Percentiles rank a stretch among this genome's conserved stretches.
These are phyloP conservation scores for Ichneumon xanthorius DNA, from an alignment of 2,888 invertebrate genomes.

Conservation along the genomic window DNA sequence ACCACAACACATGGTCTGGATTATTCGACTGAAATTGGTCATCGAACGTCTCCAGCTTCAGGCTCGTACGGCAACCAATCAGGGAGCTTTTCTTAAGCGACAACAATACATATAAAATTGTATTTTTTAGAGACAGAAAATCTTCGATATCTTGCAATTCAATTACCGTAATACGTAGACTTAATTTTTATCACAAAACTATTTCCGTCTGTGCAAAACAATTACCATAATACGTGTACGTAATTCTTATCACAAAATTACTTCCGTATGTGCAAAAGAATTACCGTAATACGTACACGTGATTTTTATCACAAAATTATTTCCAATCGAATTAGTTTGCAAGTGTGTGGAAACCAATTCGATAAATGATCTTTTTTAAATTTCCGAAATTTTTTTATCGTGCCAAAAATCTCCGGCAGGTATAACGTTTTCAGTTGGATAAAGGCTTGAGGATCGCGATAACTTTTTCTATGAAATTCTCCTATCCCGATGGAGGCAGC, in stretches of 20 bases:
- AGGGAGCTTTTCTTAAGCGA: neutral
- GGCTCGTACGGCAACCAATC: no score
- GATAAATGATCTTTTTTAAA: neutral
- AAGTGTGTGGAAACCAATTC: neutral
- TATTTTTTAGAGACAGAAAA: no score
- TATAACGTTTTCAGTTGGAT: conserved; percentile 29
- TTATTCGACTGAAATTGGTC: no score
- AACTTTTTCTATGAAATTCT: conserved; percentile 48
- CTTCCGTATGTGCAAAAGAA: neutral
- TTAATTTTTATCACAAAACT: neutral
- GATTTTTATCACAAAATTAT: neutral
- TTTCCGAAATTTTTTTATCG: conserved; percentile 4
- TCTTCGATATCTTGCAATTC: neutral
- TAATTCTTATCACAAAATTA: neutral
- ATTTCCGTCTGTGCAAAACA: neutral
- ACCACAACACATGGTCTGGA: no score
- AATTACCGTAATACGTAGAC: no score
- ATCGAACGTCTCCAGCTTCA: no score
- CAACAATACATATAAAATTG: no score
- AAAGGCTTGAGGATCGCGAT: conserved; percentile 33
- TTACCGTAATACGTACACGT: neutral
- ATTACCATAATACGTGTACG: neutral
- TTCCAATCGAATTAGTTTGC: neutral
- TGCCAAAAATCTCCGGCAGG: neutral
- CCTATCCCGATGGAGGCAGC: conserved; percentile 20